Evolutionary conservation across 1,140 invertebrate genomes (phyloP), one percentile per base, ranked within the genome.

Genomic region (Euborellia annulipes): DNA sequence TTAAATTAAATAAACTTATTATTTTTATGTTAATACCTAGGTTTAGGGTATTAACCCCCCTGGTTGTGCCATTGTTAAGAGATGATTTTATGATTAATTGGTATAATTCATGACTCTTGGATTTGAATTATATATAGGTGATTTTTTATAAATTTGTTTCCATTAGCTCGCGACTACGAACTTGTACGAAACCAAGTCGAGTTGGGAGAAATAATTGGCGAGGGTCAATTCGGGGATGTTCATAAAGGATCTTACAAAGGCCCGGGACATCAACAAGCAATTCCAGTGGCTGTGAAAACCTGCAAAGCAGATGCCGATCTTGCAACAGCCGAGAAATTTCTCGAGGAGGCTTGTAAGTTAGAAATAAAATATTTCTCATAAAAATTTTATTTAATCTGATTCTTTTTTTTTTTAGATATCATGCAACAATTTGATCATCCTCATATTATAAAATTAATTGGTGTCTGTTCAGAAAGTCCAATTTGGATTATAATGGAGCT

Each of bases 381-480:
- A n/a, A n/a, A n/a, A n/a, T n/a, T n/a, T n/a, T n/a, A n/a, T n/a
- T n/a, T n/a, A n/a, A n/a, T n/a, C n/a, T n/a, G 3, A 6, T 14
- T 46, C 14, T 17, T 32, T 52, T 47, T 47, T 20, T 44, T 74
- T 72, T 23, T 66, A 97, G 91, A 93, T 67, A 94, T 96, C 54
- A 98, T 98, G 94, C 89, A 97, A 62, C 92, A 98, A 61, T 98
- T 99, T 67, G 90, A 95, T 51, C 95, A 99, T 67, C 88, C 87
- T 2, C 92, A 99, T 64, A 98, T 99, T 44, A 93, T 98, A 51
- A 82, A 89, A 51, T 62, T 98, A 46, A 89, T 98, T 52, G 95
- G 94, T 0, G 86, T 98, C 36, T 97, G 93, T 65, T 90, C 88
- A 13, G 76, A 83, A 30, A 78, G 79, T 19, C 93, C 94, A 0